These are phyloP conservation scores for Oreohelix idahoensis DNA, from an alignment of 1,140 invertebrate genomes.

Conservation along the genomic window DNA sequence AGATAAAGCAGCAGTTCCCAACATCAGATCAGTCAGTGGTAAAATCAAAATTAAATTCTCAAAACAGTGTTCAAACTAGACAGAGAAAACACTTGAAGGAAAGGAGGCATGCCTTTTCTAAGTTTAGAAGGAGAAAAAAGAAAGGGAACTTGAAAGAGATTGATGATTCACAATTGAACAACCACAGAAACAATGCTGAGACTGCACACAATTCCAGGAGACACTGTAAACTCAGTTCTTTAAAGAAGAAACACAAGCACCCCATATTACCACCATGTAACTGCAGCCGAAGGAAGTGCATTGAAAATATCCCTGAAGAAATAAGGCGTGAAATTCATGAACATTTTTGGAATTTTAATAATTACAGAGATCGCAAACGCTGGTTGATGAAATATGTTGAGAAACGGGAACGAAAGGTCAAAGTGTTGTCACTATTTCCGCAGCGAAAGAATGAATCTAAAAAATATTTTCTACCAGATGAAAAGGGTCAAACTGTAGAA, in stretches of 20 bases:
- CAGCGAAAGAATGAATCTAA: not conserved
- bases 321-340: conserved; percentile 6
- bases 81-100: not conserved
- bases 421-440: conserved; percentile 4
- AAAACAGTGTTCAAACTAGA: not conserved
- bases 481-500: not conserved
- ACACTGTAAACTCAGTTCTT: not conserved
- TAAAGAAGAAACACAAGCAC: conserved; percentile 20
- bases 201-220: not conserved
- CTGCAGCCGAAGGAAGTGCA: conserved; percentile 1
- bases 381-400: conserved; percentile 28
- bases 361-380: conserved; percentile 14
- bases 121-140: not conserved
- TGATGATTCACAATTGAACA: not conserved
- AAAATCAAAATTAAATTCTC: not conserved
- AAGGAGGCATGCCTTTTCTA: not conserved
- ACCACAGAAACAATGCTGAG: not conserved
- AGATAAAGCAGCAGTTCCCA: too few relatives aligned
- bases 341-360: conserved; percentile 1
- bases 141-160: not conserved
- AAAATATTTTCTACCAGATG: conserved; percentile 16
- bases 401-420: not conserved
- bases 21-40: not conserved
- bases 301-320: conserved; percentile 14
- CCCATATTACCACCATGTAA: conserved; percentile 20